Conservation (phyloP, 2,797 vertebrate species). For the Tadarida brasiliensis region DNA sequence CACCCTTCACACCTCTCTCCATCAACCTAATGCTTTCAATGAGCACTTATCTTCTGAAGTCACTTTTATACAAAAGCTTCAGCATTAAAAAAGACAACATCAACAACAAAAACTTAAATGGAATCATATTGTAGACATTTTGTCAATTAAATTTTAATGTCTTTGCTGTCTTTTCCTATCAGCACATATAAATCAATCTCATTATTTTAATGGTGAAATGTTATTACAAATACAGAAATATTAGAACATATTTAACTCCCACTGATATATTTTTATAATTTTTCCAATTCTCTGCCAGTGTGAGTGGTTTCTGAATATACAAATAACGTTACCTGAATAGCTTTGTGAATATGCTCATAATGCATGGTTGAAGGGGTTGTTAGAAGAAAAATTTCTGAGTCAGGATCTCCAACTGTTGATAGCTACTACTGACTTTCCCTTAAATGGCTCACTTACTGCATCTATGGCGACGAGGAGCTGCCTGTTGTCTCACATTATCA, state of each 20-base stretch:
- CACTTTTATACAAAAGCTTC: neutral
- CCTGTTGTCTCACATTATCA: neutral
- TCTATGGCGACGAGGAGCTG: neutral
- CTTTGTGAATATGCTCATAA: neutral
- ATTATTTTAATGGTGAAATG: slow-evolving; percentile 2
- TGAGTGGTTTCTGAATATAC: neutral
- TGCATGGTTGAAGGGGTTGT: neutral
- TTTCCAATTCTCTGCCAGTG: neutral
- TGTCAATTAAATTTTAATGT: slow-evolving; percentile 16
- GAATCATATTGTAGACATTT: neutral
- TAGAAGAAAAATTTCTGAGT: neutral
- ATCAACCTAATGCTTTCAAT: neutral
- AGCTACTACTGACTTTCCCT: neutral
- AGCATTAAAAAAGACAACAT: neutral
- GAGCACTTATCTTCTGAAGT: neutral
- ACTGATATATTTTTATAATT: neutral
- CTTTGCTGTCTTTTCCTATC: neutral
- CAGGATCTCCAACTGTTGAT: neutral
- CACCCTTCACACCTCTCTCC: neutral
- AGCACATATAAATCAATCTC: neutral
- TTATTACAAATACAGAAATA: slow-evolving; percentile 19
- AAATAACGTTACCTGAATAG: neutral
- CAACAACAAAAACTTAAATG: neutral
- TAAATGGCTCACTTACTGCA: neutral
- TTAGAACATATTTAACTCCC: neutral